Evolutionary conservation across 2,888 invertebrate species (phyloP).

Genomic region (Eledone cirrhosa): DNA sequence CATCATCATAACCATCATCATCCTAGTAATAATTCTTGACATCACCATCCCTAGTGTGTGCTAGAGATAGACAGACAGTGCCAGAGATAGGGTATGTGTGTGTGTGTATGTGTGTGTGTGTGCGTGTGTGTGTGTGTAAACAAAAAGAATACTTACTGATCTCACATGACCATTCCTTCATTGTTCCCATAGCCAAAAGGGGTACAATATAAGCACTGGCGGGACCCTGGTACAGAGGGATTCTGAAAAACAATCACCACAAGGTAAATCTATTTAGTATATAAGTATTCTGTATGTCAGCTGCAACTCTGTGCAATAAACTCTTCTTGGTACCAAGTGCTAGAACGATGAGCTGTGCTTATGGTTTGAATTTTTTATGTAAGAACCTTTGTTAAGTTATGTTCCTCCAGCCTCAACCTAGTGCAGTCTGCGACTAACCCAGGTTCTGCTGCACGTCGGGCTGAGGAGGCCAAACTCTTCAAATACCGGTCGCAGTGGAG

Average conservation of each 20-base stretch:
- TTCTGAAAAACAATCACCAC: slow-evolving; percentile 20
- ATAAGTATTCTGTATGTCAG: background rate
- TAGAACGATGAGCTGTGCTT: no score
- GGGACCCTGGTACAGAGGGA: slow-evolving; percentile 46
- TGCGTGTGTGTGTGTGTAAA: background rate
- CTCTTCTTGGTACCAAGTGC: no score
- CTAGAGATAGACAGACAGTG: background rate
- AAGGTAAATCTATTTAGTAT: background rate
- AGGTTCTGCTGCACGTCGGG: no score
- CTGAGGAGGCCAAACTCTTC: no score
- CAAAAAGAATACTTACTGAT: slow-evolving; percentile 8
- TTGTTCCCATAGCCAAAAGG: slow-evolving; percentile 39
- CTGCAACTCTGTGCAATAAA: no score
- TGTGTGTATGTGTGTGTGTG: background rate
- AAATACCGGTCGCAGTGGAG: no score
- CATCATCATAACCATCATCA: no score
- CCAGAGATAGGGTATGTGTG: background rate
- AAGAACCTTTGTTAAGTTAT: no score
- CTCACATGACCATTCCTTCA: slow-evolving; percentile 37
- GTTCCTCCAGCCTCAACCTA: no score
- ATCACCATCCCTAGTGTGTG: background rate
- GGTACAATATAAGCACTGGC: slow-evolving; percentile 41
- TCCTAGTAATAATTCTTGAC: no score
- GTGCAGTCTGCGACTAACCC: no score
- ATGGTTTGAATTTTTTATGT: no score